phyloP scores from a whole-genome alignment of 2,797 vertebrate species.

The Pangasius macronema region DNA sequence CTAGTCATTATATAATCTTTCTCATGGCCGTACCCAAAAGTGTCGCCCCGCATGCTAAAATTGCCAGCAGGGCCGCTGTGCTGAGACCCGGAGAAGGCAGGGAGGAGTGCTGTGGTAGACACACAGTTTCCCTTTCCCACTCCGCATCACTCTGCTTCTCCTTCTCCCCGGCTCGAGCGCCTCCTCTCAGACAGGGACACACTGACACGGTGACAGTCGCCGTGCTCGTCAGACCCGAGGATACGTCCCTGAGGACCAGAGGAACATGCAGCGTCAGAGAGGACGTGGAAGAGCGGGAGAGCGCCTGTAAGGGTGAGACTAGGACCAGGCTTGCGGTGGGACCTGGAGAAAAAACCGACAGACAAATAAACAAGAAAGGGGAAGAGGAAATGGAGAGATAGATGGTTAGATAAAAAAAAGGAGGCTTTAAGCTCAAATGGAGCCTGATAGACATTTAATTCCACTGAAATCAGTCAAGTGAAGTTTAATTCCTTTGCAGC shows the following conservation, averaged over 20 bases:
- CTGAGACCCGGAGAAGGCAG: conserved; percentile 85
- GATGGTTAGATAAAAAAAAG: conserved; percentile 20
- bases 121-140: conserved; percentile 77
- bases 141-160: conserved; percentile 74
- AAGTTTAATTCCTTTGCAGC: conserved; percentile 55
- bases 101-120: conserved; percentile 77
- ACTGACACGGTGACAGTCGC: conserved; percentile 87
- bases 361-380: conserved; percentile 26
- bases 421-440: conserved; percentile 53
- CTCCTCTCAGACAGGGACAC: conserved; percentile 85
- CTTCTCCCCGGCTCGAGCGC: conserved; percentile 76
- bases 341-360: conserved; percentile 65
- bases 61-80: conserved; percentile 87
- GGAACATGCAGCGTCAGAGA: conserved; percentile 82
- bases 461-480: conserved; percentile 62
- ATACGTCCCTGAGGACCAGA: conserved; percentile 82
- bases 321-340: conserved; percentile 86
- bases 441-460: conserved; percentile 57
- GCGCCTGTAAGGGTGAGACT: conserved; percentile 73
- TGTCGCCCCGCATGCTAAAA: conserved; percentile 86
- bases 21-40: conserved; percentile 78
- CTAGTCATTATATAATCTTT: conserved; percentile 23
- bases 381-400: conserved; percentile 27
- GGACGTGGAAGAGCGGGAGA: conserved; percentile 75
- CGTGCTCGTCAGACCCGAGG: conserved; percentile 83